Evolutionary conservation across 64 coral and sea anemone species (phyloP).

Genomic region (Porites australiensis): DNA sequence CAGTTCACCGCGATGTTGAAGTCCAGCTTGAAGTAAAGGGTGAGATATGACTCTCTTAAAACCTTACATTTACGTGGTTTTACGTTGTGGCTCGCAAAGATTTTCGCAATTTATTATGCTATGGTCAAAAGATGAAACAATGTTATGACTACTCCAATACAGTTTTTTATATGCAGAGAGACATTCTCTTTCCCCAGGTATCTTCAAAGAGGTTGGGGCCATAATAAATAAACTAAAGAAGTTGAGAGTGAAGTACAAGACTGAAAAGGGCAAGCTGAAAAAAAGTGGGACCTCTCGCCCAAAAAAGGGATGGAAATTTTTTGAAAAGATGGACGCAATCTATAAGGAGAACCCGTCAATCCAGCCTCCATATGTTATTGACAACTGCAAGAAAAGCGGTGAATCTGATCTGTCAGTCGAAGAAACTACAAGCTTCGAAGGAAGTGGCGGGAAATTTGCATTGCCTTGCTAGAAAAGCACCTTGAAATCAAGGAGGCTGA

Average conservation of each 20-base stretch:
- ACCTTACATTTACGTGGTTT: slow-evolving; percentile 9
- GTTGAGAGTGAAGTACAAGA: slow-evolving; percentile 51
- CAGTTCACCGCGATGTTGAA: slow-evolving; percentile 31
- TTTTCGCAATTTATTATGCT: slow-evolving; percentile 27
- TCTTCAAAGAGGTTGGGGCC: slow-evolving; percentile 34
- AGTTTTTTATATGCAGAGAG: slow-evolving; percentile 26
- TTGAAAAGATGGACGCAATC: slow-evolving; percentile 38
- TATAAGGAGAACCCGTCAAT: slow-evolving; percentile 53
- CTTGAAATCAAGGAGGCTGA: slow-evolving; percentile 21
- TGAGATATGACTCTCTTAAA: slow-evolving; percentile 30
- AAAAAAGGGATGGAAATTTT: slow-evolving; percentile 35
- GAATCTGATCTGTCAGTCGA: slow-evolving; percentile 27
- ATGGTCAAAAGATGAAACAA: slow-evolving; percentile 2
- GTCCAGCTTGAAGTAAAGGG: slow-evolving; percentile 51
- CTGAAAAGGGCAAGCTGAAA: slow-evolving; percentile 35
- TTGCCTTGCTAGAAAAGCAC: slow-evolving; percentile 26
- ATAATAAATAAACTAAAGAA: slow-evolving; percentile 56
- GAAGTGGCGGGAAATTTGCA: slow-evolving; percentile 20
- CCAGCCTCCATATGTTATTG: slow-evolving; percentile 23
- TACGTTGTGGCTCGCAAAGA: slow-evolving; percentile 6
- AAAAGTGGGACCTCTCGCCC: neutral
- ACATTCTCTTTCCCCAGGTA: slow-evolving; percentile 37
- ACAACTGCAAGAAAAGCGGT: slow-evolving; percentile 51
- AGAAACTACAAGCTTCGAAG: slow-evolving; percentile 24
- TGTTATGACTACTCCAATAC: neutral